These are phyloP conservation scores for Phallusia fumigata DNA, from an alignment of 23 tunicate genomes.

Conservation along the genomic window DNA sequence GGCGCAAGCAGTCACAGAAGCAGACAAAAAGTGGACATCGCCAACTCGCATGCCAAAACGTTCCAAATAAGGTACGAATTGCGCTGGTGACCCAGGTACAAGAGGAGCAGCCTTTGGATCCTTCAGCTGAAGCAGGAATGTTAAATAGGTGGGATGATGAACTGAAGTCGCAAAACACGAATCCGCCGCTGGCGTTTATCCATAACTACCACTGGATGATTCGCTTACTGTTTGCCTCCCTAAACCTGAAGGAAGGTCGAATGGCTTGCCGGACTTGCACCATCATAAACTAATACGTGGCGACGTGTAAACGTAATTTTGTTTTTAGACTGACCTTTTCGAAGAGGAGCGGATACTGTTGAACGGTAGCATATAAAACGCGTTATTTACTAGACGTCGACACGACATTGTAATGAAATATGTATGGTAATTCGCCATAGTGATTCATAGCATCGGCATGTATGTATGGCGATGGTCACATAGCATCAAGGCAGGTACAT, in stretches of 20 bases:
- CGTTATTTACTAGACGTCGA: no score
- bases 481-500: no score
- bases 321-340: neutral
- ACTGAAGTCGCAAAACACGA: slow-evolving; percentile 7
- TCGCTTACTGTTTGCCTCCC: neutral
- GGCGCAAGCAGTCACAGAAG: neutral
- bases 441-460: neutral
- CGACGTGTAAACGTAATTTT: neutral
- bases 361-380: no score
- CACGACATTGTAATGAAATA: no score
- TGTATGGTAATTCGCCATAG: neutral
- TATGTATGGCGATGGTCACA: no score
- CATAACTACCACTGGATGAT: slow-evolving; percentile 32
- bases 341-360: no score
- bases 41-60: neutral
- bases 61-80: neutral
- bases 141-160: slow-evolving; percentile 48
- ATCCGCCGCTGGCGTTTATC: slow-evolving; percentile 21
- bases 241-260: slow-evolving; percentile 16
- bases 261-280: slow-evolving; percentile 13
- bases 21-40: neutral
- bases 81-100: neutral
- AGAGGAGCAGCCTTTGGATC: neutral
- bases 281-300: neutral
- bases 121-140: neutral